phyloP scores from a whole-genome alignment of 2,113 vertebrate genomes.

The Amphiprion percula region DNA sequence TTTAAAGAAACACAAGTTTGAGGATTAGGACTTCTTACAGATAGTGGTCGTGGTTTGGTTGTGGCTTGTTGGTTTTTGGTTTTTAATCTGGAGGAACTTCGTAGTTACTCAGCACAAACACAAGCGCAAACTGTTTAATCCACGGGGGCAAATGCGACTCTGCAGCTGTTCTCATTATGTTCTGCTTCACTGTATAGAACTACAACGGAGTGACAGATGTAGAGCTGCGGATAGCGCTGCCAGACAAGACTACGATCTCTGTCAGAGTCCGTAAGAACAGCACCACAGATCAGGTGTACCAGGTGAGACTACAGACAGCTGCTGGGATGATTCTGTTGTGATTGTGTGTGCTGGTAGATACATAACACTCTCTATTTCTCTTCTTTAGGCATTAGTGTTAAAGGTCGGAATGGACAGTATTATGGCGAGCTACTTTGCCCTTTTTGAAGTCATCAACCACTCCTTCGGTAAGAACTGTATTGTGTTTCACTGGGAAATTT shows the following conservation, averaged over 20 bases:
- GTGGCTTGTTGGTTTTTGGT: slow-evolving; percentile 20
- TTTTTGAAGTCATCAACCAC: slow-evolving; percentile 98
- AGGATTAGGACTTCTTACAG: slow-evolving; percentile 16
- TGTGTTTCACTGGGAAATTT: neutral
- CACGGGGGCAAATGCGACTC: neutral
- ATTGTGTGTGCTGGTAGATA: neutral
- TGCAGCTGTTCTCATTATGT: slow-evolving; percentile 9
- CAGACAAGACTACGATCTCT: slow-evolving; percentile 91
- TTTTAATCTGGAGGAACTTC: slow-evolving; percentile 7
- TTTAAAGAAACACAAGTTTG: neutral
- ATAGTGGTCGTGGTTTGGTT: neutral
- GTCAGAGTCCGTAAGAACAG: slow-evolving; percentile 97
- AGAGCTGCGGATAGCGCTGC: slow-evolving; percentile 93
- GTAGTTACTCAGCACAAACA: neutral
- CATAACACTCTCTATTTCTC: neutral
- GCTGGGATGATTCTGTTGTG: neutral
- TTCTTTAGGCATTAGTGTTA: slow-evolving; percentile 88
- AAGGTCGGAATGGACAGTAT: slow-evolving; percentile 97
- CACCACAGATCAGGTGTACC: slow-evolving; percentile 98
- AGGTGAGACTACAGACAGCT: slow-evolving; percentile 83
- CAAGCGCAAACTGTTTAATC: neutral
- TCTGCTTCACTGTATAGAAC: slow-evolving; percentile 84
- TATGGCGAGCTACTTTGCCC: slow-evolving; percentile 95
- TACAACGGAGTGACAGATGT: slow-evolving; percentile 96
- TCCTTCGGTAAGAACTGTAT: slow-evolving; percentile 90